Base-by-base conservation (phyloP, 2,797 vertebrate species). In the Coregonus sp. region DNA sequence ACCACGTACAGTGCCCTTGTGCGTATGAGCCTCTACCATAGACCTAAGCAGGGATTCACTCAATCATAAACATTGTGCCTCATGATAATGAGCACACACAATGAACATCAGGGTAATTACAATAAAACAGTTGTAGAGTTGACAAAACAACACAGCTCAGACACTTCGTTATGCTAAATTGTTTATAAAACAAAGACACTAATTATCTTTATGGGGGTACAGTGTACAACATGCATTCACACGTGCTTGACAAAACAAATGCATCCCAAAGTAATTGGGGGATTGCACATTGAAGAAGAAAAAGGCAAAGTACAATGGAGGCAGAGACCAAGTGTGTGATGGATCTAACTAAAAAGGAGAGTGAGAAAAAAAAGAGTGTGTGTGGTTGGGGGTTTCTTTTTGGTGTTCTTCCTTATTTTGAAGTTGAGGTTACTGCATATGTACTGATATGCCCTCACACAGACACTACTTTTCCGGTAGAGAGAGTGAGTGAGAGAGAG, bases 401-500 rank as follows among this genome's bases (percentile, higher is more conserved):
- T 78, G 70, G 80, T 84, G 77, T 79, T 88, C 82, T 90, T 88
- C 87, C 84, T 79, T 72, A 1, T 88, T 89, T 80, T 78, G 82
- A 78, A 20, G 56, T 75, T 90, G 90, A 89, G 88, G 88, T 92
- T 93, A 85, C 63, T 76, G 85, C 74, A 88, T 82, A 69, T 86
- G 29, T 67, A 7, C 82, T 81, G 71, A 47, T 78, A 66, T 81
- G 74, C 85, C 80, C 85, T 84, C 80, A 83, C 18, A 85, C 74
- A 86, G 75, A 81, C 77, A 66, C 29, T 37, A 74, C 70, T 83
- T 81, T 92, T 93, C 92, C 88, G 86, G 88, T 84, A 47, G 40
- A 12, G 40, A 47, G 40, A 40, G 37, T 1, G 37, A 7, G 37
- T 1, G 37, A 40, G 37, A 1, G 37, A 40, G 37, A 7, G 37